A percentile compares a stretch with the other conserved stretches of the same genome.
Evolutionary conservation across 2,888 invertebrate species (phyloP).

Genomic region (Hirtodrosophila cameraria): DNA sequence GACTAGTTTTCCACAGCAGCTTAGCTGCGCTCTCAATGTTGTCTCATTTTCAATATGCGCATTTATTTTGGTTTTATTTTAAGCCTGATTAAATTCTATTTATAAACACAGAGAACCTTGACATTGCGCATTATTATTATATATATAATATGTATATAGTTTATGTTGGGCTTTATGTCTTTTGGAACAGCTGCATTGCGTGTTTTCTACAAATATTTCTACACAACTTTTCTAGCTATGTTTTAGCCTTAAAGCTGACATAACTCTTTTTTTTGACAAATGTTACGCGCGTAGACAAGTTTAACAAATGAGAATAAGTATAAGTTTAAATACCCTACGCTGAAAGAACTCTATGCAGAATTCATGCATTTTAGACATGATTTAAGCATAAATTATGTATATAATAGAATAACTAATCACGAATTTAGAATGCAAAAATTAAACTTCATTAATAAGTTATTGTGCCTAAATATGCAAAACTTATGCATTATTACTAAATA

Average conservation of each 20-base stretch:
- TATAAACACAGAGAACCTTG: slow-evolving; percentile 45
- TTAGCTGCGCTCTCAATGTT: too few species aligned
- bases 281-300: slow-evolving; percentile 13
- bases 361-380: too few species aligned
- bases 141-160: slow-evolving; percentile 4
- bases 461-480: too few species aligned
- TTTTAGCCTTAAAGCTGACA: slow-evolving; percentile 18
- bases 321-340: too few species aligned
- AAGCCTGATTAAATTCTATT: slow-evolving; percentile 26
- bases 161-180: slow-evolving; percentile 14
- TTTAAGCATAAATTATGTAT: too few species aligned
- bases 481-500: too few species aligned
- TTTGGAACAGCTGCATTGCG: slow-evolving; percentile 35
- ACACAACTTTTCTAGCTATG: not conserved
- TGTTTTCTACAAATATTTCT: slow-evolving; percentile 25
- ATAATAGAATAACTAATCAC: too few species aligned
- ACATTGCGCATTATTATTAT: slow-evolving; percentile 40
- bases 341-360: too few species aligned
- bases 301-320: slow-evolving; percentile 9
- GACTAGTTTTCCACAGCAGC: not conserved
- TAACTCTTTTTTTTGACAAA: not conserved
- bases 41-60: too few species aligned
- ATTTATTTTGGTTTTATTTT: too few species aligned
- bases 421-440: too few species aligned
- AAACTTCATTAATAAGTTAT: too few species aligned